Percentiles rank a stretch among this genome's conserved stretches.
phyloP scores from a whole-genome alignment of 2,797 vertebrate species.

The Heliangelus exortis region DNA sequence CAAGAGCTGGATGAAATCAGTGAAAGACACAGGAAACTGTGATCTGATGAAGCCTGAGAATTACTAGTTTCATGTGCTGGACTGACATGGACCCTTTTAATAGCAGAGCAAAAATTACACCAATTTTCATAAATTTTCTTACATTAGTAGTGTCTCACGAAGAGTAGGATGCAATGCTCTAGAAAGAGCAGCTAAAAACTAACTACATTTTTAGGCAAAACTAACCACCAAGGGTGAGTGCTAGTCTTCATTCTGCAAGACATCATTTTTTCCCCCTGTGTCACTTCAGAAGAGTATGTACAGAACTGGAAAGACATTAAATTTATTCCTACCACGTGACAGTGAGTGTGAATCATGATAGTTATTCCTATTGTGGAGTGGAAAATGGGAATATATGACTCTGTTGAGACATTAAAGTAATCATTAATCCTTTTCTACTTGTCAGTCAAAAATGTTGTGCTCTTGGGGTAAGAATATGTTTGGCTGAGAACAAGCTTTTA shows the following conservation, averaged over 20 bases:
- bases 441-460: constrained; percentile 56
- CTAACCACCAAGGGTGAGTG: neutral
- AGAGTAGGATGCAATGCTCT: neutral
- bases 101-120: neutral
- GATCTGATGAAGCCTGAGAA: neutral
- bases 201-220: neutral
- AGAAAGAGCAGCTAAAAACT: neutral
- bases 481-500: constrained; percentile 63
- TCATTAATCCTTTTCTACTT: constrained; percentile 59
- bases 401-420: constrained; percentile 33
- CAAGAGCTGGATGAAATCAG: neutral
- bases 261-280: neutral
- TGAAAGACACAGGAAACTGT: neutral
- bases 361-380: neutral
- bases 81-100: neutral
- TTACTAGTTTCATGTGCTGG: neutral
- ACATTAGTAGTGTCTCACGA: neutral
- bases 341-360: neutral
- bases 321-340: neutral
- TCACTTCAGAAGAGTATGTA: neutral
- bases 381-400: constrained; percentile 34
- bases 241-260: neutral
- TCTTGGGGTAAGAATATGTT: constrained; percentile 48
- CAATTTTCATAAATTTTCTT: neutral
- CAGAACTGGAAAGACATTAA: neutral